Percentiles rank a stretch among this genome's conserved stretches.
Conservation (phyloP, 2,113 vertebrate genomes). For the Ochotona curzoniae region DNA sequence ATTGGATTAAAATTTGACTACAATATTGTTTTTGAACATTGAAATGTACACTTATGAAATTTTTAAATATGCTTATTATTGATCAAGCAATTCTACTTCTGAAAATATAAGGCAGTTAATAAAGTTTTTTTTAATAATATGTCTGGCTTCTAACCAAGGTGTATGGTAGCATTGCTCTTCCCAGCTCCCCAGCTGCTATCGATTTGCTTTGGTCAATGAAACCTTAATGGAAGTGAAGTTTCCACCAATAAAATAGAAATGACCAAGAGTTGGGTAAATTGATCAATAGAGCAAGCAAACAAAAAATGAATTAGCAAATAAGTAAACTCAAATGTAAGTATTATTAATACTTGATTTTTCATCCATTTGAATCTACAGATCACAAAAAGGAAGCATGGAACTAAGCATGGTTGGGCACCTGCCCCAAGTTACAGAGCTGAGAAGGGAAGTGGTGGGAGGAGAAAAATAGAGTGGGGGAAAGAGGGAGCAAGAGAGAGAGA, state of each 20-base stretch:
- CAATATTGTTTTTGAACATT: background rate
- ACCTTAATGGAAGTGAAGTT: background rate
- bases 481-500: no score
- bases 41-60: background rate
- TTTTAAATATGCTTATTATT: background rate
- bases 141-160: background rate
- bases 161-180: background rate
- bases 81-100: slow-evolving; percentile 1
- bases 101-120: background rate
- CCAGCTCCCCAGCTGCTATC: background rate
- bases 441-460: background rate
- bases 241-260: slow-evolving; percentile 14
- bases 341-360: background rate
- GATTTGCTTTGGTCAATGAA: background rate
- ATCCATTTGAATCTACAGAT: background rate
- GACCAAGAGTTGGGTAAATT: background rate
- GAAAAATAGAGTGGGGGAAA: no score
- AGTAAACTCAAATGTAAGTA: slow-evolving; percentile 37
- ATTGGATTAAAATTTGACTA: background rate
- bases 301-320: background rate
- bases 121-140: background rate
- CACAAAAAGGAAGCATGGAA: background rate
- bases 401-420: background rate
- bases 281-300: background rate
- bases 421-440: background rate